These are phyloP conservation scores for Thymelicus acteon DNA, from an alignment of 2,888 invertebrate genomes.

Conservation along the genomic window DNA sequence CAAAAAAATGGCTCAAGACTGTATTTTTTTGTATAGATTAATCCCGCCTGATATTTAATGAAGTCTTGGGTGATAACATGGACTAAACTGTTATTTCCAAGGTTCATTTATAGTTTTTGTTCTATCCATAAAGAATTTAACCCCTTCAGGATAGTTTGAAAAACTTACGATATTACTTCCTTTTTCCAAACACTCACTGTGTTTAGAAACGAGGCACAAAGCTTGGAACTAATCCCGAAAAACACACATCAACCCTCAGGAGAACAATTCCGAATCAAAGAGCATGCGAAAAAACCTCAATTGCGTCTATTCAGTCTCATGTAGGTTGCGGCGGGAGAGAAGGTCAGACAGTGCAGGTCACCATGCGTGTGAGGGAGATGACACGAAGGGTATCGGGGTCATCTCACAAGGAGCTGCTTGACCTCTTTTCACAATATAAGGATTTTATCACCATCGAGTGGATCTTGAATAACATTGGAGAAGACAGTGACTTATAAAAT, in stretches of 20 bases:
- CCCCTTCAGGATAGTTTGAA: too few species aligned
- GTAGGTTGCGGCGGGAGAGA: background rate
- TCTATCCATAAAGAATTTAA: too few species aligned
- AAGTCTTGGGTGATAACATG: too few species aligned
- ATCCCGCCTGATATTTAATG: too few species aligned
- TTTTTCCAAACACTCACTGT: too few species aligned
- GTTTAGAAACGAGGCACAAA: background rate
- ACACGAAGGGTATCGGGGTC: constrained; percentile 45
- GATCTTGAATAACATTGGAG: constrained; percentile 21
- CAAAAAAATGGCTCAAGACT: too few species aligned
- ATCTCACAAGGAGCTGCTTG: constrained; percentile 45
- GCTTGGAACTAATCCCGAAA: constrained; percentile 1
- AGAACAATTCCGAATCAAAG: constrained; percentile 36
- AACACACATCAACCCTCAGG: constrained; percentile 7
- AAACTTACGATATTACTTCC: too few species aligned
- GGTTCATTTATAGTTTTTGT: too few species aligned
- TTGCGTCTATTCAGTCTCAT: constrained; percentile 41
- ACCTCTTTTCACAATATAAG: constrained; percentile 44
- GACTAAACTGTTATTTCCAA: too few species aligned
- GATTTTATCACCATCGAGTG: constrained; percentile 44
- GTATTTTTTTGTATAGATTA: too few species aligned
- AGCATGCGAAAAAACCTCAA: constrained; percentile 44
- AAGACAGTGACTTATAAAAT: too few species aligned
- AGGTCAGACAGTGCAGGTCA: background rate
- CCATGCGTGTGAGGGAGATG: background rate